These are phyloP conservation scores for Pharmacophagus antenor DNA, from an alignment of 2,888 invertebrate species.

Conservation along the genomic window DNA sequence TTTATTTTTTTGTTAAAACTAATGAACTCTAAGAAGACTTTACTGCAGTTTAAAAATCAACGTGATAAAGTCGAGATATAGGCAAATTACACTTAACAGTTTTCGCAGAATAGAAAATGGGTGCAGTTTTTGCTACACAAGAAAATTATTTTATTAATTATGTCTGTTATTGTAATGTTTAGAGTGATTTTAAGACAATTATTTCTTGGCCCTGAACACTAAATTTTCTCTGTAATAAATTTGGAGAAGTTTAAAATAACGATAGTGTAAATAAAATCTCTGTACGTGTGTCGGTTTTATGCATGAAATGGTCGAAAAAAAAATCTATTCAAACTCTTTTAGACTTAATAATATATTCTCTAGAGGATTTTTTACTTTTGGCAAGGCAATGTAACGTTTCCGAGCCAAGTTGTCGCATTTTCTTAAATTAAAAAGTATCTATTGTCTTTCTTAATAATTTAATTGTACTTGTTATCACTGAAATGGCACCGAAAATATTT, in stretches of 20 bases:
- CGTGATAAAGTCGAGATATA: not conserved
- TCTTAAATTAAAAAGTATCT: not conserved
- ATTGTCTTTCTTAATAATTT: not conserved
- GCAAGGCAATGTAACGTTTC: not conserved
- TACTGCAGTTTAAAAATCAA: constrained; percentile 6
- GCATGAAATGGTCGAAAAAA: not conserved
- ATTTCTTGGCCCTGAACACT: too few relatives aligned
- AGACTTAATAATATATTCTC: not conserved
- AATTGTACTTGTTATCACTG: not conserved
- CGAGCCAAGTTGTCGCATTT: not conserved
- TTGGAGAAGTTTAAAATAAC: not conserved
- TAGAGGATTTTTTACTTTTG: constrained; percentile 1
- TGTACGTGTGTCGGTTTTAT: too few relatives aligned
- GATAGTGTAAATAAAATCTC: not conserved
- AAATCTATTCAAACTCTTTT: not conserved
- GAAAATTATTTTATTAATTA: not conserved
- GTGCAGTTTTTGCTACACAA: not conserved
- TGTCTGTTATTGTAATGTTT: too few relatives aligned
- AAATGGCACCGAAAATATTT: not conserved
- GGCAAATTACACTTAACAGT: not conserved
- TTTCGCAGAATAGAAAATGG: not conserved
- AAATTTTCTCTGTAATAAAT: not conserved
- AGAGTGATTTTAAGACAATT: too few relatives aligned
- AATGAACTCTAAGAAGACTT: constrained; percentile 21
- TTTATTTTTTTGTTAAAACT: constrained; percentile 6